Conservation (phyloP, 2,113 vertebrate genomes). For the Colossoma macropomum region DNA sequence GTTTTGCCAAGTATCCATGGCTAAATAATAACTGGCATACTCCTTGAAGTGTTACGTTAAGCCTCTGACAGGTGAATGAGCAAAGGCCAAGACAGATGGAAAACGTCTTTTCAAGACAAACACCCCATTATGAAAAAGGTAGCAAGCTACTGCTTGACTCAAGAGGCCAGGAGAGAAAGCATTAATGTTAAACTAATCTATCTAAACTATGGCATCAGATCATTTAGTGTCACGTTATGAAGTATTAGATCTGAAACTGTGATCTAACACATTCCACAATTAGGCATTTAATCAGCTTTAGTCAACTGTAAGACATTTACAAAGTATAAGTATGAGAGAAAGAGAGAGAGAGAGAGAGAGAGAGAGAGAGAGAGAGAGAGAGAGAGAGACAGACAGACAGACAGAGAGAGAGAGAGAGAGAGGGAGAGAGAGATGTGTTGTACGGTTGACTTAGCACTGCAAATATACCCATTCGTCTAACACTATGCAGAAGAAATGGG, state of each 20-base stretch:
- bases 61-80: slow-evolving; percentile 72
- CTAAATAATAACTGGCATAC: slow-evolving; percentile 74
- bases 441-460: neutral
- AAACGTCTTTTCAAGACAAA: slow-evolving; percentile 75
- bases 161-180: slow-evolving; percentile 18
- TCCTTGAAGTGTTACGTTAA: slow-evolving; percentile 72
- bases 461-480: neutral
- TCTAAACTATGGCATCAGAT: neutral
- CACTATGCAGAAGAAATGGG: neutral
- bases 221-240: slow-evolving; percentile 8
- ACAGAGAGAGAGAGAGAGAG: neutral
- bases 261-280: neutral
- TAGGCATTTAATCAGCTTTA: no score
- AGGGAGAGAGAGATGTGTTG: no score
- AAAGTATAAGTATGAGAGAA: neutral
- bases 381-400: neutral
- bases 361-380: no score
- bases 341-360: no score
- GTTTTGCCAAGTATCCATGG: slow-evolving; percentile 74
- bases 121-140: slow-evolving; percentile 60
- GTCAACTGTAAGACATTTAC: no score
- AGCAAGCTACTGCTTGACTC: slow-evolving; percentile 29
- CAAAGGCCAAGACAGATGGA: slow-evolving; percentile 71
- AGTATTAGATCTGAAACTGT: neutral
- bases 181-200: slow-evolving; percentile 12